Evolutionary conservation across 2,797 vertebrate genomes (phyloP).

Genomic region (Chaetodon trifasciatus): DNA sequence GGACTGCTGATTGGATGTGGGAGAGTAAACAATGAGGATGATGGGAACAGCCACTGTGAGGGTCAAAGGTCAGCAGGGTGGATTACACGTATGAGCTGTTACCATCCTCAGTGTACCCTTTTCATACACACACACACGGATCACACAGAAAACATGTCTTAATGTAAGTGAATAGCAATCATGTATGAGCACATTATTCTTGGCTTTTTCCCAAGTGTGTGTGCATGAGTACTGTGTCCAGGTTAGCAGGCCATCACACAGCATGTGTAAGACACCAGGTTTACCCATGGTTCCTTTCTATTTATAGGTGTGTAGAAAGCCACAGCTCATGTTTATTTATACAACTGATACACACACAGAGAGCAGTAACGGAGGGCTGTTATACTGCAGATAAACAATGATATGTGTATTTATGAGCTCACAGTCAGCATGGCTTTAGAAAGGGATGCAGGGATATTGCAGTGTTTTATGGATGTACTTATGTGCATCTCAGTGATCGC

Average conservation of each 20-base stretch:
- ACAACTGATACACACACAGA: constrained; percentile 32
- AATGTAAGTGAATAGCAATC: constrained; percentile 4
- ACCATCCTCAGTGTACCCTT: constrained; percentile 11
- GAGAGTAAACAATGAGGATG: constrained; percentile 71
- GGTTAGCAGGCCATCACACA: constrained; percentile 19
- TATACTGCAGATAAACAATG: constrained; percentile 29
- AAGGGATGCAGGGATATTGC: constrained; percentile 2
- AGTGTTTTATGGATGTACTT: constrained; percentile 9
- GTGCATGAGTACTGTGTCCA: constrained; percentile 21
- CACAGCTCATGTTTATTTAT: constrained; percentile 61
- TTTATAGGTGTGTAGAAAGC: constrained; percentile 41
- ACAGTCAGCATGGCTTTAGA: constrained; percentile 11
- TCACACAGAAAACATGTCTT: neutral
- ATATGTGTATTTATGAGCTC: constrained; percentile 47
- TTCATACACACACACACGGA: constrained; percentile 12
- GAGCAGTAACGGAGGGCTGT: constrained; percentile 30
- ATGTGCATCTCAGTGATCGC: neutral
- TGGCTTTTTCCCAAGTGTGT: constrained; percentile 16
- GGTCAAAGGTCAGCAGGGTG: constrained; percentile 65
- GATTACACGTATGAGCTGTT: constrained; percentile 29
- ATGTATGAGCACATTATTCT: constrained; percentile 20
- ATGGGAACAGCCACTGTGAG: constrained; percentile 57
- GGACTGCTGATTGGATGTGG: constrained; percentile 62
- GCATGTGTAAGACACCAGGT: constrained; percentile 17
- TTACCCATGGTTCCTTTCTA: constrained; percentile 34